Evolutionary conservation across 2,888 invertebrate genomes (phyloP).

Genomic region (Drosophila nigritarsus): DNA sequence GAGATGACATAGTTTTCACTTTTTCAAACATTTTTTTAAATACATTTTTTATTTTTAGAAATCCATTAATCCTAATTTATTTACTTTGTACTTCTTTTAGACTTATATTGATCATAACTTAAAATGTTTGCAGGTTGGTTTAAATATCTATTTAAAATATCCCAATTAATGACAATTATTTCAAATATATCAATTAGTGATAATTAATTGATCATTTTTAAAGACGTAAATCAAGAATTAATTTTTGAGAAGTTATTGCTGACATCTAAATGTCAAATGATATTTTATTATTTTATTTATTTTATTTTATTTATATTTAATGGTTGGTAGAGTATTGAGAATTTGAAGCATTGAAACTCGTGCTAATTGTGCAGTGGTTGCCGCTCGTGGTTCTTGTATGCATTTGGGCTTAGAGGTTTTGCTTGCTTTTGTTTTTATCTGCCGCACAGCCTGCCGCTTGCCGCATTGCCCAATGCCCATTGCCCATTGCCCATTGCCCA

Average conservation of each 20-base stretch:
- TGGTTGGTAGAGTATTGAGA: constrained; percentile 17
- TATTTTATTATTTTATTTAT: too few relatives aligned
- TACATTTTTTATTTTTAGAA: neutral
- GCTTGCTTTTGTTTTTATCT: constrained; percentile 77
- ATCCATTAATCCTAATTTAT: neutral
- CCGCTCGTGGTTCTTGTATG: constrained; percentile 56
- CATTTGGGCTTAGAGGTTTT: constrained; percentile 80
- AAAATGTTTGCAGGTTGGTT: neutral
- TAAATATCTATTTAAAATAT: neutral
- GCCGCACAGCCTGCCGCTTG: constrained; percentile 45
- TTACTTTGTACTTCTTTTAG: neutral
- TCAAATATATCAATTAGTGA: neutral
- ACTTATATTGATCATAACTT: neutral
- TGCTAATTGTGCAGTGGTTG: constrained; percentile 21
- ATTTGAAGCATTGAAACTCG: neutral
- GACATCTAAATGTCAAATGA: too few relatives aligned
- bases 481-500: constrained; percentile 25
- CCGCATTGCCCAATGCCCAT: constrained; percentile 11
- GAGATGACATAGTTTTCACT: neutral
- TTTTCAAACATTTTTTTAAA: neutral
- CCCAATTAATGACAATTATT: too few relatives aligned
- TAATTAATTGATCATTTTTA: neutral
- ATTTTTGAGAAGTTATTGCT: neutral
- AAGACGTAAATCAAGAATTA: neutral
- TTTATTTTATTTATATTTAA: too few relatives aligned